Percentiles rank a stretch among this genome's conserved stretches.
phyloP scores from a whole-genome alignment of 2,113 vertebrate species.

The Rhea americana region DNA sequence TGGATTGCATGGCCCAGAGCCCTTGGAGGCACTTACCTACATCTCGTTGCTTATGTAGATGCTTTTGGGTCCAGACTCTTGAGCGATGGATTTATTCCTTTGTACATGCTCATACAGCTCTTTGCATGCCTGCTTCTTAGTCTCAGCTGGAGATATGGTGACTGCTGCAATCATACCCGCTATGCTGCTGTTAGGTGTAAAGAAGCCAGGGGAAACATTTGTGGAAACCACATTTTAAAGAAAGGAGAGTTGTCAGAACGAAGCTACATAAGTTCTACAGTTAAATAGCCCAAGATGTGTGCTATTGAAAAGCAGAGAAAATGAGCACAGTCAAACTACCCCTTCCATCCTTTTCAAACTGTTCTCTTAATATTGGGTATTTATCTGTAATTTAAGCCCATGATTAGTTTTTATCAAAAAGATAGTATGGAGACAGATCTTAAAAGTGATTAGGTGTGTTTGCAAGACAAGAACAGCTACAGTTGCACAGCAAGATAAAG shows the following conservation, averaged over 20 bases:
- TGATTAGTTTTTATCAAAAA: slow-evolving; percentile 70
- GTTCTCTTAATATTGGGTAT: slow-evolving; percentile 40
- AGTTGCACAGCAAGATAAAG: slow-evolving; percentile 24
- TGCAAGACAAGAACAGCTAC: slow-evolving; percentile 37
- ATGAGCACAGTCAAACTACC: slow-evolving; percentile 18
- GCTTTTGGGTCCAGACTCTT: slow-evolving; percentile 24
- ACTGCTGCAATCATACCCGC: not conserved
- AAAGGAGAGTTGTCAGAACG: slow-evolving; percentile 39
- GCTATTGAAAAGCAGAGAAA: slow-evolving; percentile 44
- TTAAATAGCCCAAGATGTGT: slow-evolving; percentile 49
- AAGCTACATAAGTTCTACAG: slow-evolving; percentile 20
- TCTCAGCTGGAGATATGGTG: not conserved
- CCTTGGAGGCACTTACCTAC: not conserved
- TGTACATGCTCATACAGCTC: not conserved
- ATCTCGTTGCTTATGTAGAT: not conserved
- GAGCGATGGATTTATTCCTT: not conserved
- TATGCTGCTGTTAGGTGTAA: no score
- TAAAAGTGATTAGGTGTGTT: slow-evolving; percentile 37
- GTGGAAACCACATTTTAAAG: slow-evolving; percentile 3
- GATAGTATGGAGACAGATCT: slow-evolving; percentile 56
- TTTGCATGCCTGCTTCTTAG: not conserved
- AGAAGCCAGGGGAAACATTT: not conserved
- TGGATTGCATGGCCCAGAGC: not conserved
- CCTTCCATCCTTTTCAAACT: slow-evolving; percentile 31
- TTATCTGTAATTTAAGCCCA: slow-evolving; percentile 66